A percentile compares a stretch with the other conserved stretches of the same genome.
phyloP scores from a whole-genome alignment of 2,888 invertebrate species.

The Patella ulyssiponensis region DNA sequence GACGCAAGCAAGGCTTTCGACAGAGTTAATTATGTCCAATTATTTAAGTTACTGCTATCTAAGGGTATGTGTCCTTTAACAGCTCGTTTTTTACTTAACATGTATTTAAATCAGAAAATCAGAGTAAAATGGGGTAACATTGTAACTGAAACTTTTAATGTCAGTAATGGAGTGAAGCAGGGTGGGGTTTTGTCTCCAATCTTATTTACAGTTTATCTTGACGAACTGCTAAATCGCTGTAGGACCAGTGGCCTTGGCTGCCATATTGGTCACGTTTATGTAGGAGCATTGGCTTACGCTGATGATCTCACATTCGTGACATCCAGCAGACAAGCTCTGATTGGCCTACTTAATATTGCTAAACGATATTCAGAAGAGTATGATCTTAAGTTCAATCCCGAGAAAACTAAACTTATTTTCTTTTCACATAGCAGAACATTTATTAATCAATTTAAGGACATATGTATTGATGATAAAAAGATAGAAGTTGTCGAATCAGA shows the following conservation, averaged over 20 bases:
- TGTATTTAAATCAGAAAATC: not conserved
- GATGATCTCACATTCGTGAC: slow-evolving; percentile 13
- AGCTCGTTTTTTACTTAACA: not conserved
- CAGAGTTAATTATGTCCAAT: too few species aligned
- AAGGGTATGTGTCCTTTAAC: not conserved
- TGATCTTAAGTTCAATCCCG: not conserved
- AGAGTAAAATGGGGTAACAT: not conserved
- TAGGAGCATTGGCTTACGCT: too few species aligned
- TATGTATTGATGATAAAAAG: too few species aligned
- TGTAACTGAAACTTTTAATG: slow-evolving; percentile 14
- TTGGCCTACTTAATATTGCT: not conserved
- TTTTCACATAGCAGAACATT: slow-evolving; percentile 8
- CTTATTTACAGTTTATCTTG: too few species aligned
- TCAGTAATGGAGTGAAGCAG: slow-evolving; percentile 21
- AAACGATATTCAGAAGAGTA: slow-evolving; percentile 1
- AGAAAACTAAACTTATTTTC: slow-evolving; percentile 6
- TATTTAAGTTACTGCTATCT: too few species aligned
- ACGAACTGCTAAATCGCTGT: too few species aligned
- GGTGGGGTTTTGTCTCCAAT: slow-evolving; percentile 20
- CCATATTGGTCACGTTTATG: too few species aligned
- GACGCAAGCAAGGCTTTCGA: too few species aligned
- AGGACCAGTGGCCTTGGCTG: too few species aligned
- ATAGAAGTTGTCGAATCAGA: too few species aligned
- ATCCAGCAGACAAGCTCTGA: not conserved
- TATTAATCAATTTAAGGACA: too few species aligned